Percentiles rank a stretch among this genome's conserved stretches.
Conservation (phyloP, 2,888 invertebrate genomes). For the Zaprionus lineosus region DNA sequence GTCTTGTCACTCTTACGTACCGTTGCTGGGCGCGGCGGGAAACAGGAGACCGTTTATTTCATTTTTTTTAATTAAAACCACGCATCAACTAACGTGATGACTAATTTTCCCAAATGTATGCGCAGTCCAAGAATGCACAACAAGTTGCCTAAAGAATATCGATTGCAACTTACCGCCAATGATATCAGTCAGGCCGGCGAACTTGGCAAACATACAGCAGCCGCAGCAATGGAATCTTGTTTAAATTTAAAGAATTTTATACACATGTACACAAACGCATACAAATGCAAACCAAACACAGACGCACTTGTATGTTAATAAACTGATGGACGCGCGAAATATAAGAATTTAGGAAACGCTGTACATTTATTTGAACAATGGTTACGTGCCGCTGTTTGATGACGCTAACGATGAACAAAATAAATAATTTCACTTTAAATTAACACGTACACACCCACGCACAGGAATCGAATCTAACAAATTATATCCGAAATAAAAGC, state of each 20-base stretch:
- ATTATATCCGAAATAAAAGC: slow-evolving; percentile 52
- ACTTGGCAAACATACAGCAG: slow-evolving; percentile 24
- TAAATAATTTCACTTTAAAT: slow-evolving; percentile 33
- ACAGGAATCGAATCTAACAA: slow-evolving; percentile 44
- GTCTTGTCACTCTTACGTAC: slow-evolving; percentile 28
- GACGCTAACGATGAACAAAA: slow-evolving; percentile 1
- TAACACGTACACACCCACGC: slow-evolving; percentile 29
- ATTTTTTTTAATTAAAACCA: slow-evolving; percentile 60
- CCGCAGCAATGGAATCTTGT: slow-evolving; percentile 56
- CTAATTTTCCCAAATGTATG: slow-evolving; percentile 53
- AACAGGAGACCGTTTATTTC: slow-evolving; percentile 59
- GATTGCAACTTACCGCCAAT: slow-evolving; percentile 59
- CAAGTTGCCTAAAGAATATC: slow-evolving; percentile 52
- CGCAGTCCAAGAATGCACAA: slow-evolving; percentile 30
- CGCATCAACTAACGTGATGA: slow-evolving; percentile 54
- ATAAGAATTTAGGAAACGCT: slow-evolving; percentile 31
- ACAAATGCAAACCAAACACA: slow-evolving; percentile 8
- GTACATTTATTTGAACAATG: slow-evolving; percentile 14
- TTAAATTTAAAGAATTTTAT: slow-evolving; percentile 54
- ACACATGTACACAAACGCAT: slow-evolving; percentile 19
- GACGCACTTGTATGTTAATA: slow-evolving; percentile 17
- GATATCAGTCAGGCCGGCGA: slow-evolving; percentile 47
- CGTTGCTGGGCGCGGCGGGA: slow-evolving; percentile 70
- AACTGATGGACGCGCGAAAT: slow-evolving; percentile 41
- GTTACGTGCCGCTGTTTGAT: slow-evolving; percentile 3